These are phyloP conservation scores for Dendronephthya gigantea DNA, from an alignment of 64 coral and sea anemone genomes.

Conservation along the genomic window DNA sequence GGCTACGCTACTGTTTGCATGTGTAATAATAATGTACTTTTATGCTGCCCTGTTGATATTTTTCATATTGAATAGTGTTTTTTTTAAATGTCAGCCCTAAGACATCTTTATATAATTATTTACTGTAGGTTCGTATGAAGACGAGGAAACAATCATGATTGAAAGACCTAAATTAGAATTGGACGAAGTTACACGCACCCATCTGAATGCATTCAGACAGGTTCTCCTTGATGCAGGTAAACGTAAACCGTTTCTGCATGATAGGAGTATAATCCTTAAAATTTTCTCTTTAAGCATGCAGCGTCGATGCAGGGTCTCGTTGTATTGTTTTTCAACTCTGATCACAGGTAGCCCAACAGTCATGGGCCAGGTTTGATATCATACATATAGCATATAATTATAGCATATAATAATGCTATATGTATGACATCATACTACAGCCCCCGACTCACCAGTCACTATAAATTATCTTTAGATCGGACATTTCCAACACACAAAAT, in stretches of 20 bases:
- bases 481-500: conserved; percentile 90
- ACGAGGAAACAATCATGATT: background rate
- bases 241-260: background rate
- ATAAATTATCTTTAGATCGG: conserved; percentile 45
- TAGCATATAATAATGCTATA: too few species aligned
- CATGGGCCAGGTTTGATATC: too few species aligned
- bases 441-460: too few species aligned
- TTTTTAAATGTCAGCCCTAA: background rate
- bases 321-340: too few species aligned
- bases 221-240: background rate
- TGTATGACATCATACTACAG: too few species aligned
- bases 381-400: too few species aligned
- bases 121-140: background rate
- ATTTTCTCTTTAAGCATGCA: background rate
- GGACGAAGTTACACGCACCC: background rate
- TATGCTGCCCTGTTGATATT: too few species aligned
- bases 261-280: background rate
- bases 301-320: too few species aligned
- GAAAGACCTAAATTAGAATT: background rate
- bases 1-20: too few species aligned
- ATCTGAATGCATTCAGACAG: background rate
- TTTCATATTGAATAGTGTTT: too few species aligned
- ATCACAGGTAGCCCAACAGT: too few species aligned
- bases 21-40: too few species aligned
- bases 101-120: background rate